Evolutionary conservation across 2,888 invertebrate genomes (phyloP), one percentile per base, ranked within the genome.

Genomic region (Xylota sylvarum): DNA sequence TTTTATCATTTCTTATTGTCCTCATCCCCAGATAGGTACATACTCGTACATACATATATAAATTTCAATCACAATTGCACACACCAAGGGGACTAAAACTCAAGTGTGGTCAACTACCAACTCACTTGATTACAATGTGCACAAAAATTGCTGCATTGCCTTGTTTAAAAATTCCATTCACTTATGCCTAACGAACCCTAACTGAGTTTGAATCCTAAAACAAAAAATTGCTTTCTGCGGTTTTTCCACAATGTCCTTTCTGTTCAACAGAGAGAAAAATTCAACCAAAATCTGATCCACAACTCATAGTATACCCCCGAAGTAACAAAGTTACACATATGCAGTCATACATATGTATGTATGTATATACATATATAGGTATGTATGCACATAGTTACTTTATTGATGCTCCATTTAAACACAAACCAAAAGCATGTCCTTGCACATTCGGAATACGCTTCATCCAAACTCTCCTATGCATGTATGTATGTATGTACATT

Each of bases 401-500:
- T 19, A 58, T 70, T 64, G 58, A 50, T 70, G 82, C 32, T 67
- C 32, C 77, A 77, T 70, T 69, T 70, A 58, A 48, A 43, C 48
- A 56, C n/a, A 56, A 70, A 76, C 64, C 52, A 76, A 64, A 56
- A 77, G 50, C 48, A 73, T 60, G 78, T 50, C 72, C 65, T 73
- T 83, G 52, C 60, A 83, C 72, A 83, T 60, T 78, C 60, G 46
- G 43, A 65, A 52, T 78, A 73, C 50, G 58, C 27, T 73, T 60
- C 27, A 72, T 48, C 58, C 43, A 43, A 52, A 43, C 27, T 60
- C 17, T 60, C 32, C 70, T 58, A 30, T 5, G 5, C 5, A 30
- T 5, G 32, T 23, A 23, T 3, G 23, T 23, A 23, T 1, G 32
- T 32, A n/a, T 62, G 37, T n/a, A n/a, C n/a, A n/a, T n/a, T 55